Evolutionary conservation across 2,113 vertebrate genomes (phyloP).

Genomic region (Psammodynastes pulverulentus): DNA sequence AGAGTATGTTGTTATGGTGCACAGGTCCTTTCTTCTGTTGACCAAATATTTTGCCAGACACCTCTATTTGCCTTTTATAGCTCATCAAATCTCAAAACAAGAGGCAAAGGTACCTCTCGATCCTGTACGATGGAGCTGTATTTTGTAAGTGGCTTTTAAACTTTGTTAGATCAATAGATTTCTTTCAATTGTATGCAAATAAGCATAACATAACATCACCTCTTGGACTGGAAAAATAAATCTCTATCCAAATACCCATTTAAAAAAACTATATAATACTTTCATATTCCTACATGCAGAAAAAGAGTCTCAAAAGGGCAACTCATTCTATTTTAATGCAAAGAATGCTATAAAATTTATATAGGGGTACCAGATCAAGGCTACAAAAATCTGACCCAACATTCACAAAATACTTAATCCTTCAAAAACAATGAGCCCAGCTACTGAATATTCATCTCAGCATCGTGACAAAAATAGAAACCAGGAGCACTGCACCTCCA

Average conservation of each 20-base stretch:
- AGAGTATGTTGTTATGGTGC: neutral
- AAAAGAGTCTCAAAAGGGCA: constrained; percentile 39
- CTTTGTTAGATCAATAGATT: constrained; percentile 14
- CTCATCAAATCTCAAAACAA: constrained; percentile 1
- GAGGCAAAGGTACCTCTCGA: neutral
- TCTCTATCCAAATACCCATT: constrained; percentile 52
- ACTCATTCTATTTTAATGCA: constrained; percentile 27
- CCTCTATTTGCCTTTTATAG: neutral
- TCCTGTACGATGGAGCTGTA: constrained; percentile 22
- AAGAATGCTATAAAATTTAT: constrained; percentile 32
- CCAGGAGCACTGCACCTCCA: too few species aligned
- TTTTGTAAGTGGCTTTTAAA: constrained; percentile 23
- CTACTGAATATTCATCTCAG: too few species aligned
- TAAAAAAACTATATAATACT: constrained; percentile 35
- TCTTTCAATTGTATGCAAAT: constrained; percentile 57
- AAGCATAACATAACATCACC: constrained; percentile 41
- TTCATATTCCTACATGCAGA: constrained; percentile 31
- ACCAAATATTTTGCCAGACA: neutral
- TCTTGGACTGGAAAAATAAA: constrained; percentile 47
- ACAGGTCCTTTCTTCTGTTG: neutral
- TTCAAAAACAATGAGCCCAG: too few species aligned
- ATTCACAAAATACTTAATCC: too few species aligned
- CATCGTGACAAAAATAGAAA: too few species aligned
- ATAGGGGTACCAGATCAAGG: neutral
- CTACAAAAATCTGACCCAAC: neutral